Percentiles rank a stretch among this genome's conserved stretches.
Conservation (phyloP, 2,797 vertebrate species). For the Gymnodraco acuticeps region DNA sequence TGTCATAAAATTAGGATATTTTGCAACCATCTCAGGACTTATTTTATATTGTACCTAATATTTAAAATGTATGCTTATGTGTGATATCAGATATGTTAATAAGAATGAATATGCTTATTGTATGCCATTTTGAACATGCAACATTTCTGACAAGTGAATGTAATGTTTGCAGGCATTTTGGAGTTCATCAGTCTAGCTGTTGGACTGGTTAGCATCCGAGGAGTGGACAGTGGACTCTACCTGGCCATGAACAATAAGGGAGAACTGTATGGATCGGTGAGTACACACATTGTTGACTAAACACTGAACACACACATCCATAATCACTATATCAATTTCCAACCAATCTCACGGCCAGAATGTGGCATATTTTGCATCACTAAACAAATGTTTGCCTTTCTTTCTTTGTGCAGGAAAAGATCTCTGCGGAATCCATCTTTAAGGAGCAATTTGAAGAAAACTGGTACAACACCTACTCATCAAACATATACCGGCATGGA, state of each 20-base stretch:
- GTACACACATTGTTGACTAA: constrained; percentile 66
- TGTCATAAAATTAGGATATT: not conserved
- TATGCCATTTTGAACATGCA: not conserved
- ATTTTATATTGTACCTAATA: not conserved
- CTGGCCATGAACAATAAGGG: constrained; percentile 97
- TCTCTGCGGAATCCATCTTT: constrained; percentile 96
- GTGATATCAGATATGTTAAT: not conserved
- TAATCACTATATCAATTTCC: not conserved
- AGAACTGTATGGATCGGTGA: constrained; percentile 96
- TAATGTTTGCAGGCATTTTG: constrained; percentile 91
- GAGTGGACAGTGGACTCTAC: constrained; percentile 97
- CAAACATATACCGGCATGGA: constrained; percentile 95
- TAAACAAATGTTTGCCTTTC: constrained; percentile 32
- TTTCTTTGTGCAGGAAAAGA: constrained; percentile 89
- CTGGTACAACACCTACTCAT: constrained; percentile 99
- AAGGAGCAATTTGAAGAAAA: constrained; percentile 99
- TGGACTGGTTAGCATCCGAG: constrained; percentile 97
- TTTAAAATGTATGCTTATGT: not conserved
- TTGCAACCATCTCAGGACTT: not conserved
- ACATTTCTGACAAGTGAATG: not conserved
- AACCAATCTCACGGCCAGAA: constrained; percentile 22
- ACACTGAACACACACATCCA: not conserved
- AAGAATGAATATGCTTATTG: not conserved
- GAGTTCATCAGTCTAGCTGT: constrained; percentile 99
- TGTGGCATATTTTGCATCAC: constrained; percentile 43